Evolutionary conservation across 2,797 vertebrate species (phyloP).

Genomic region (Dipus sagitta): DNA sequence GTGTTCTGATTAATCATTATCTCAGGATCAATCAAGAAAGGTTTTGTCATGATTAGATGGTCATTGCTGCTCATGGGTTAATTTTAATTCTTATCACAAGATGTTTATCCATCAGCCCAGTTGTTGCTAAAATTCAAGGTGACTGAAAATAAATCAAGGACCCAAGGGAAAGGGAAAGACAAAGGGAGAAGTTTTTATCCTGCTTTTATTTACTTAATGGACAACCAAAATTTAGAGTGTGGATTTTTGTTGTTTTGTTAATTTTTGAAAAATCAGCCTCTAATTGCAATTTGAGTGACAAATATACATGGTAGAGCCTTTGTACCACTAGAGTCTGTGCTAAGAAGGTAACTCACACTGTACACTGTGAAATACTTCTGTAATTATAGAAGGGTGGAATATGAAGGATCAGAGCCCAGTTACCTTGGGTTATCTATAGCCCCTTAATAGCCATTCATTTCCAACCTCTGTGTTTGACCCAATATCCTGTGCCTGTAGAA

Average conservation of each 20-base stretch:
- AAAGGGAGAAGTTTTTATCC: not conserved
- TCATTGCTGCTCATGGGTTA: not conserved
- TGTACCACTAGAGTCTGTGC: not conserved
- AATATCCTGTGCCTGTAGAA: too few species aligned
- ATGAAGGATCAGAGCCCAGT: too few species aligned
- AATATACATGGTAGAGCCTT: not conserved
- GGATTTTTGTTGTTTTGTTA: not conserved
- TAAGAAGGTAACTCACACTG: not conserved
- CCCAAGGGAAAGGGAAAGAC: not conserved
- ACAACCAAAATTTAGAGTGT: not conserved
- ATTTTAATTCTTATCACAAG: not conserved
- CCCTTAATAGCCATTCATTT: too few species aligned
- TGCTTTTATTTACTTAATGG: too few species aligned
- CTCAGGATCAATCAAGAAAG: not conserved
- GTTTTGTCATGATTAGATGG: not conserved
- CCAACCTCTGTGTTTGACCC: too few species aligned
- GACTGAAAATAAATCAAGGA: not conserved
- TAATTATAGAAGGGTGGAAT: too few species aligned
- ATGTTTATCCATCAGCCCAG: not conserved
- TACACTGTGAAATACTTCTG: too few species aligned
- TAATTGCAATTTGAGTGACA: not conserved
- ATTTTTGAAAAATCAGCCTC: too few species aligned
- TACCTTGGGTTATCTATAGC: too few species aligned
- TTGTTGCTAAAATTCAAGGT: not conserved
- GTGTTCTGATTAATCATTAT: not conserved